Evolutionary conservation across 2,888 invertebrate genomes (phyloP), one percentile per base, ranked within the genome.

Genomic region (Malacosoma neustria): DNA sequence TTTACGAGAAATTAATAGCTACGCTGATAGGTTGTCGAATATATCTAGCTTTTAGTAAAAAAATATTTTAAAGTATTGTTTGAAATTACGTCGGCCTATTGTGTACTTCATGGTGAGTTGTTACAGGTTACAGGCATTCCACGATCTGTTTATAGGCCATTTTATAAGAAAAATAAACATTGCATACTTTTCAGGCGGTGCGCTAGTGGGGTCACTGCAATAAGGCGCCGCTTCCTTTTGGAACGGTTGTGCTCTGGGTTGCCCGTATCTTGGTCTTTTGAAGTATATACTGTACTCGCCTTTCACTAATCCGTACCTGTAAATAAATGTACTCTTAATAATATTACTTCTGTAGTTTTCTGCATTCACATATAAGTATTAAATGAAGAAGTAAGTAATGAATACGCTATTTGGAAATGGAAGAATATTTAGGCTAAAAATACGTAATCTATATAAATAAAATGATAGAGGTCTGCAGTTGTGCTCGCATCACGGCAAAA

Each of bases 241-340:
- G 43, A 73, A 77, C 0, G 84, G 82, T 41, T 82, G 80, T 1
- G 70, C 76, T 14, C 82, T 57, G 0, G 84, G 84, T 43, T 84
- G 84, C 1, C 84, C 84, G 35, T 61, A 82, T 1, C 74, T 55
- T 0, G 82, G 82, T 12, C 84, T 61, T 45, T 81, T 77, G 57
- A 80, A 61, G 54, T 72, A 84, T 34, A 82, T 57, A 43, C 79
- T 79, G 49, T 63, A 70, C 38, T 82, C 80, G 30, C 73, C 79
- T 29, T 45, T 55, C 11, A 81, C 79, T 22, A 49, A 57, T 11
- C 82, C 84, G 51, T 57, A 82, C n/a, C n/a, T n/a, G n/a, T n/a
- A n/a, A n/a, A n/a, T n/a, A n/a, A n/a, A n/a, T n/a, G n/a, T n/a
- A n/a, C n/a, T n/a, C n/a, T n/a, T n/a, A n/a, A n/a, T n/a, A n/a